phyloP scores from a whole-genome alignment of 2,113 vertebrate genomes.

The Gopherus flavomarginatus region DNA sequence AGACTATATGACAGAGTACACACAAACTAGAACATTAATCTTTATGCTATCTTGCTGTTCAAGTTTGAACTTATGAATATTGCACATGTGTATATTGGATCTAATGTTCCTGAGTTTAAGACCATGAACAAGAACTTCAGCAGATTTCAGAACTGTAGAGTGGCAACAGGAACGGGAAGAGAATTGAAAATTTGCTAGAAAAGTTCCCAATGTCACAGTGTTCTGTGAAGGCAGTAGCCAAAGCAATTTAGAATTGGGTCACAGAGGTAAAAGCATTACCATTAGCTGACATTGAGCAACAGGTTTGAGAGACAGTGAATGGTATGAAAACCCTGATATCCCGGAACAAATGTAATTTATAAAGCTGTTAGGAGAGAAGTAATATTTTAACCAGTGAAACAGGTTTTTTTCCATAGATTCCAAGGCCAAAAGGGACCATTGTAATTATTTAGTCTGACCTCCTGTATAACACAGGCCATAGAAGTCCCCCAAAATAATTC shows the following conservation, averaged over 20 bases:
- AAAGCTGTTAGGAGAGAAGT: background rate
- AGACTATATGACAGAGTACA: background rate
- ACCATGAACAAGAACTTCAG: background rate
- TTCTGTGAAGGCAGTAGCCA: constrained; percentile 12
- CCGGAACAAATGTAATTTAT: background rate
- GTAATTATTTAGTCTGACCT: background rate
- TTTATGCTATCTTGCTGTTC: background rate
- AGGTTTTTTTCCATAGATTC: background rate
- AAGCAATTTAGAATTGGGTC: constrained; percentile 13
- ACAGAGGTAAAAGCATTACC: background rate
- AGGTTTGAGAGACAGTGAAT: constrained; percentile 10
- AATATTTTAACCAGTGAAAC: constrained; percentile 18
- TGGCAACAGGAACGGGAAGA: background rate
- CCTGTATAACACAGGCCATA: background rate
- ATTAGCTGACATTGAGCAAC: background rate
- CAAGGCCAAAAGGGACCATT: background rate
- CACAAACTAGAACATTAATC: background rate
- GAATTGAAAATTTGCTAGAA: constrained; percentile 13
- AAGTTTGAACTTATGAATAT: fast-evolving
- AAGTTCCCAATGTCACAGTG: background rate
- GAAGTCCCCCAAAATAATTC: background rate
- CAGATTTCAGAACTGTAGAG: background rate
- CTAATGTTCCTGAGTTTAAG: background rate
- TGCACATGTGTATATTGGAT: background rate
- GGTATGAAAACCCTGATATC: background rate